A percentile compares a stretch with the other conserved stretches of the same genome.
These are phyloP conservation scores for Sprattus sprattus DNA, from an alignment of 2,113 vertebrate species.

Conservation along the genomic window DNA sequence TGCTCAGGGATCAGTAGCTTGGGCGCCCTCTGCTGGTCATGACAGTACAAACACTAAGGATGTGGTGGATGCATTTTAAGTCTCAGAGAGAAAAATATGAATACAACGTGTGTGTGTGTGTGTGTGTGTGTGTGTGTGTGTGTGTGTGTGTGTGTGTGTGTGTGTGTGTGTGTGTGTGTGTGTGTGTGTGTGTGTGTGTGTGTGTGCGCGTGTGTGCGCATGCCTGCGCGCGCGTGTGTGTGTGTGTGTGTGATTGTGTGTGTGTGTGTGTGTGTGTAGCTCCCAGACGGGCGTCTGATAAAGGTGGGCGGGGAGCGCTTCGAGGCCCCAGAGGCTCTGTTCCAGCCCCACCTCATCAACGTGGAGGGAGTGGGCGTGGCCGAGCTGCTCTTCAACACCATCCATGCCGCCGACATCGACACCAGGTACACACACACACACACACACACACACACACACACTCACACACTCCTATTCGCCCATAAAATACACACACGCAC, in stretches of 20 bases:
- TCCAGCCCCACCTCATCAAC: slow-evolving; percentile 89
- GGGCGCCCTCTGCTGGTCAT: background rate
- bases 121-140: background rate
- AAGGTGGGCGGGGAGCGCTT: slow-evolving; percentile 89
- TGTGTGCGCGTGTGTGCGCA: background rate
- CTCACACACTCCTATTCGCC: background rate
- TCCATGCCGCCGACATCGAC: slow-evolving; percentile 88
- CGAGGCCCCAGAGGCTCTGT: slow-evolving; percentile 85
- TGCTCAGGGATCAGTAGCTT: background rate
- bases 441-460: background rate
- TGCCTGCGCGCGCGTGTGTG: background rate
- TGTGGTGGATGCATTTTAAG: background rate
- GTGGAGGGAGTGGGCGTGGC: slow-evolving; percentile 90
- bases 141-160: background rate
- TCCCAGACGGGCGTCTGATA: slow-evolving; percentile 86
- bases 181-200: background rate
- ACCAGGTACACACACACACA: slow-evolving; percentile 67
- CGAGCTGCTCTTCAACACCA: slow-evolving; percentile 88
- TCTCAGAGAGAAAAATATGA: too few relatives aligned
- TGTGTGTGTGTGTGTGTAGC: slow-evolving; percentile 61
- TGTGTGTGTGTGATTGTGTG: background rate
- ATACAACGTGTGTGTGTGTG: background rate
- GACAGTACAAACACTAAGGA: background rate
- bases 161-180: too few relatives aligned
- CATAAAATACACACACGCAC: background rate